Conservation (phyloP, 2,113 vertebrate genomes). For the Axis porcinus region DNA sequence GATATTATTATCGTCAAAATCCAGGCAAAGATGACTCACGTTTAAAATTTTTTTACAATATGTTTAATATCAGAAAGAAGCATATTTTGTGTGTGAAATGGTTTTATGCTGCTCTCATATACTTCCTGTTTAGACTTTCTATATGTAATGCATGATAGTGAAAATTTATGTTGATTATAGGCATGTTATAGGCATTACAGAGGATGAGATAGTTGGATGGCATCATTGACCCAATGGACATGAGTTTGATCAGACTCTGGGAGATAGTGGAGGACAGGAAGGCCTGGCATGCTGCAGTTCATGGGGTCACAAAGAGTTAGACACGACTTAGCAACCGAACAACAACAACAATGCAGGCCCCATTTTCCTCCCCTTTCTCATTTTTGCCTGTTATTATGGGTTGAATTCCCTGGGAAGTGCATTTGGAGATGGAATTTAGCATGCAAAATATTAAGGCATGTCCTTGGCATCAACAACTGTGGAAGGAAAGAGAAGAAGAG, state of each 20-base stretch:
- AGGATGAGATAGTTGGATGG: not conserved
- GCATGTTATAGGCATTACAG: not conserved
- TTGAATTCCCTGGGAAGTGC: not conserved
- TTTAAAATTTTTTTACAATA: not conserved
- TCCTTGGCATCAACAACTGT: not conserved
- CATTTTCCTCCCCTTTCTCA: not conserved
- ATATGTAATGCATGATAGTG: not conserved
- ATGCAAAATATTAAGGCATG: not conserved
- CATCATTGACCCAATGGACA: not conserved
- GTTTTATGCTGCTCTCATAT: not conserved
- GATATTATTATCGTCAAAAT: not conserved
- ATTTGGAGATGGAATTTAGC: not conserved
- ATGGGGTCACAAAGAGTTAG: not conserved
- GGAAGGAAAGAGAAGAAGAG: not conserved
- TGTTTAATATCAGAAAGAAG: not conserved
- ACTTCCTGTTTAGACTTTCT: not conserved
- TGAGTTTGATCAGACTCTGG: not conserved
- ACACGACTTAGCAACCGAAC: not conserved
- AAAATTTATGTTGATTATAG: not conserved
- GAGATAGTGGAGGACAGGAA: not conserved
- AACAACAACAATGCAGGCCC: not conserved
- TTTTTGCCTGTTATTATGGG: not conserved
- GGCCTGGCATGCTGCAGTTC: not conserved
- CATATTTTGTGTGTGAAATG: constrained; percentile 10
- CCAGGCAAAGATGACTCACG: not conserved